Percentiles rank a stretch among this genome's conserved stretches.
Evolutionary conservation across 2,888 invertebrate genomes (phyloP).

Genomic region (Synanthedon andrenaeformis): DNA sequence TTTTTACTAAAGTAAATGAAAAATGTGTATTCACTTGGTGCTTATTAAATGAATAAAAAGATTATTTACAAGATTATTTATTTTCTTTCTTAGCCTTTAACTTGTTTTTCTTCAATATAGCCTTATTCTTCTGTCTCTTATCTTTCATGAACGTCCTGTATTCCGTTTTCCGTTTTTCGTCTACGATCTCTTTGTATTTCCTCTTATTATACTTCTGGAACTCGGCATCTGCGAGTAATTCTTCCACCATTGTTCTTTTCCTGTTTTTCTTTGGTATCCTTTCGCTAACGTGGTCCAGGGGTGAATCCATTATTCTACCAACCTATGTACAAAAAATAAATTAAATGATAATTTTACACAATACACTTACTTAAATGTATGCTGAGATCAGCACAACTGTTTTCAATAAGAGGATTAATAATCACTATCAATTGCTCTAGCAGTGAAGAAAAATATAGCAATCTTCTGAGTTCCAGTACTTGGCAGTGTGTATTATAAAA

Average conservation of each 20-base stretch:
- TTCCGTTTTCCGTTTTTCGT: slow-evolving; percentile 76
- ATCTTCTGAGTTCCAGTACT: too few species aligned
- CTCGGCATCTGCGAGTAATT: slow-evolving; percentile 89
- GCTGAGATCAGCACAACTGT: too few species aligned
- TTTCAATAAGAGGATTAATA: too few species aligned
- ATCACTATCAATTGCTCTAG: too few species aligned
- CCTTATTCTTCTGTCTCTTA: slow-evolving; percentile 77
- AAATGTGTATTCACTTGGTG: too few species aligned
- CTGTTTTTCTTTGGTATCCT: slow-evolving; percentile 87
- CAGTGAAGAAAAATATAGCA: too few species aligned
- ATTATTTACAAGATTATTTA: too few species aligned
- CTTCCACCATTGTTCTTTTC: slow-evolving; percentile 92
- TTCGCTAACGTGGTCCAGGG: slow-evolving; percentile 88
- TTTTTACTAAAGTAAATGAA: too few species aligned
- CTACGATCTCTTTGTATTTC: slow-evolving; percentile 82
- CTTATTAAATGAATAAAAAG: too few species aligned
- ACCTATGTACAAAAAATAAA: slow-evolving; percentile 53
- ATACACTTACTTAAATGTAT: neutral
- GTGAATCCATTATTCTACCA: slow-evolving; percentile 85
- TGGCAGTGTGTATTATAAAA: too few species aligned
- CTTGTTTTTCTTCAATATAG: slow-evolving; percentile 49
- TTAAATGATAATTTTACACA: neutral
- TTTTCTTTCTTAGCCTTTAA: slow-evolving; percentile 32
- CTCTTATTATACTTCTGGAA: slow-evolving; percentile 85
- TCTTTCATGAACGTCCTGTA: slow-evolving; percentile 81